A percentile compares a stretch with the other conserved stretches of the same genome.
Evolutionary conservation across 1,140 invertebrate species (phyloP).

Genomic region (Brachionus manjavacas): DNA sequence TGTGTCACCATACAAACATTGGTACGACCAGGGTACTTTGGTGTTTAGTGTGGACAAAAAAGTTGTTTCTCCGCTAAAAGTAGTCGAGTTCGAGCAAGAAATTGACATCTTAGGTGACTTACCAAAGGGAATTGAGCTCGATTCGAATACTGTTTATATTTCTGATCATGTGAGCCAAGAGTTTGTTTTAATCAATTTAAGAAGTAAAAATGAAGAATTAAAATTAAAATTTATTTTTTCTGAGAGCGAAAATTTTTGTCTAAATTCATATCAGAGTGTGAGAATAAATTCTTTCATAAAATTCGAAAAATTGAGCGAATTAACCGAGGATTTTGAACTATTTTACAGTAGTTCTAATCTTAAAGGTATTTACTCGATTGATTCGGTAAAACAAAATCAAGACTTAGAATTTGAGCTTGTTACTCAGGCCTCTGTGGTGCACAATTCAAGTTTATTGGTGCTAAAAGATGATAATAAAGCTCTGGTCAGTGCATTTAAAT

Average conservation of each 20-base stretch:
- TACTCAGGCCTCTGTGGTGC: not conserved
- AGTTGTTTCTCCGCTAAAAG: not conserved
- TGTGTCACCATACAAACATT: not conserved
- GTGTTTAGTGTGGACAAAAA: not conserved
- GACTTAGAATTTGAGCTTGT: not conserved
- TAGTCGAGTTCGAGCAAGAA: not conserved
- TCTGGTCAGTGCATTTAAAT: not conserved
- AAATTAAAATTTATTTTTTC: not conserved
- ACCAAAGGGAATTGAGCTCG: not conserved
- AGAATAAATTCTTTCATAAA: not conserved
- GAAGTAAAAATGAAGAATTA: not conserved
- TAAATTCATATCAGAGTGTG: not conserved
- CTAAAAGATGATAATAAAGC: not conserved
- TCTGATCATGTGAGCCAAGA: not conserved
- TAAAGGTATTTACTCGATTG: not conserved
- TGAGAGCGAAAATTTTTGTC: not conserved
- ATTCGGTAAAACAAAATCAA: not conserved
- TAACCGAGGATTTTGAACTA: not conserved
- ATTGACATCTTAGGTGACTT: not conserved
- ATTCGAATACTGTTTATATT: not conserved
- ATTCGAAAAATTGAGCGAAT: conserved; percentile 1
- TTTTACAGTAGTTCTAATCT: not conserved
- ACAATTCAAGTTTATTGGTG: not conserved
- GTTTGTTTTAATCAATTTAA: not conserved
- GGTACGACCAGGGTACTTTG: not conserved